phyloP scores from a whole-genome alignment of 2,888 invertebrate species.

The Xylophagus ater region DNA sequence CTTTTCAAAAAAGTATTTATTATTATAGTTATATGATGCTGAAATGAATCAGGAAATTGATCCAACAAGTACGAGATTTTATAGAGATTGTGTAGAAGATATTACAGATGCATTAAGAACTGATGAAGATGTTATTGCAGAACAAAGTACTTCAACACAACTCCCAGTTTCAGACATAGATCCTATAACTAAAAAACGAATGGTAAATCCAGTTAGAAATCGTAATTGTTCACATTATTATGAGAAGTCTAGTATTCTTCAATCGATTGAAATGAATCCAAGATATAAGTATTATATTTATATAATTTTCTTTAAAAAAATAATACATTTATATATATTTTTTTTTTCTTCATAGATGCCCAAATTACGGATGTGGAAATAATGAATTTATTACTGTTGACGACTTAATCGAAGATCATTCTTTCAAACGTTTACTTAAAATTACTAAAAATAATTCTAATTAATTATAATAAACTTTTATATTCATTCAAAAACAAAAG shows the following conservation, averaged over 20 bases:
- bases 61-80: neutral
- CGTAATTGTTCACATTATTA: constrained; percentile 42
- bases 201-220: constrained; percentile 43
- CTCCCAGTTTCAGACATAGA: constrained; percentile 39
- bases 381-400: constrained; percentile 29
- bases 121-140: constrained; percentile 21
- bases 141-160: too few species aligned
- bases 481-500: neutral
- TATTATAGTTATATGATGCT: constrained; percentile 13
- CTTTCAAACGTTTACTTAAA: neutral
- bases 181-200: constrained; percentile 42
- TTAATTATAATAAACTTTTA: neutral
- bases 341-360: constrained; percentile 19
- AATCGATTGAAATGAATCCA: constrained; percentile 34
- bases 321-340: neutral
- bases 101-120: neutral
- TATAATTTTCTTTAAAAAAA: constrained; percentile 31
- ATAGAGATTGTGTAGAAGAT: neutral
- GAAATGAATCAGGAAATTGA: constrained; percentile 21
- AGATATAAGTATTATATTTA: constrained; percentile 31
- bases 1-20: constrained; percentile 15
- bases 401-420: constrained; percentile 36
- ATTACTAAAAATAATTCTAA: neutral
- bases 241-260: constrained; percentile 40
- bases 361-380: constrained; percentile 44